Evolutionary conservation across 2,113 vertebrate genomes (phyloP).

Genomic region (Clarias magur): DNA sequence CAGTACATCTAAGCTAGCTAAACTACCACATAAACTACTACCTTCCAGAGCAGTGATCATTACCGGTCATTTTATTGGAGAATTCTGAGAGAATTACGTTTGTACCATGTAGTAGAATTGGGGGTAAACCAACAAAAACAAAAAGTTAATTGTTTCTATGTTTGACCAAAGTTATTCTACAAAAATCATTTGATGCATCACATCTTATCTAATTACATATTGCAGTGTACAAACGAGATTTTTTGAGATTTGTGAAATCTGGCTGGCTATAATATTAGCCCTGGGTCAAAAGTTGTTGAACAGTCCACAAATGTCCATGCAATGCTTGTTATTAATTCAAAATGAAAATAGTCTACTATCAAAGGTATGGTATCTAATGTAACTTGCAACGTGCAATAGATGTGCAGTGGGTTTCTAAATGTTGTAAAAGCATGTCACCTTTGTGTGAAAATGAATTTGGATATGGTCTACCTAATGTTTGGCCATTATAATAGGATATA

Average conservation of each 20-base stretch:
- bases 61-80: neutral
- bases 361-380: constrained; percentile 69
- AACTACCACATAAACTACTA: constrained; percentile 8
- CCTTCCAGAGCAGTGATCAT: neutral
- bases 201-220: neutral
- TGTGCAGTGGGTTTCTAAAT: constrained; percentile 71
- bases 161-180: neutral
- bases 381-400: constrained; percentile 67
- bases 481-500: constrained; percentile 61
- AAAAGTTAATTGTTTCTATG: neutral
- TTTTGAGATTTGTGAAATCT: neutral
- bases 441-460: constrained; percentile 66
- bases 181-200: neutral
- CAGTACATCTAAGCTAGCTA: constrained; percentile 2
- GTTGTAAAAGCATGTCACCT: constrained; percentile 79
- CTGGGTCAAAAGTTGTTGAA: constrained; percentile 73
- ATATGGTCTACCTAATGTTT: constrained; percentile 58
- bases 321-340: constrained; percentile 69
- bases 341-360: constrained; percentile 50
- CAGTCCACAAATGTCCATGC: constrained; percentile 69
- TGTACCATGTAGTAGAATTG: neutral
- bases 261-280: neutral
- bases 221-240: neutral
- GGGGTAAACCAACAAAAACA: neutral
- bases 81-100: neutral